Evolutionary conservation across 2,113 vertebrate species (phyloP).

Genomic region (Larimichthys polyactis): DNA sequence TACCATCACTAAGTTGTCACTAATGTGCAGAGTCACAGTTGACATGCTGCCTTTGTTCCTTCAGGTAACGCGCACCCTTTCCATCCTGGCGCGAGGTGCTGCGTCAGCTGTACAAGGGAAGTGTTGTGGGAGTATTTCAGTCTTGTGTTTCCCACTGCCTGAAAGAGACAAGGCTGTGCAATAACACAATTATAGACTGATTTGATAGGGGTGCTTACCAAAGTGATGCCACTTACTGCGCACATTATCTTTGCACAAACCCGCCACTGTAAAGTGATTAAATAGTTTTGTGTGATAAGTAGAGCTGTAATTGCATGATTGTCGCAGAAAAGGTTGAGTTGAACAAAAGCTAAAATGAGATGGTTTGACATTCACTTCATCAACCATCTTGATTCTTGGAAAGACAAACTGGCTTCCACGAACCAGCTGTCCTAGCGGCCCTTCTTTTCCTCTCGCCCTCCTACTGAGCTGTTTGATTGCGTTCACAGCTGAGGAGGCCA

Average conservation of each 20-base stretch:
- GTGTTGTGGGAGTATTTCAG: constrained; percentile 35
- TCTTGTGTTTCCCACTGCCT: constrained; percentile 18
- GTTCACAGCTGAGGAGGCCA: constrained; percentile 60
- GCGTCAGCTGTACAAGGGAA: constrained; percentile 43
- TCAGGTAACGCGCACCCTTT: constrained; percentile 29
- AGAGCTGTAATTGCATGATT: background rate
- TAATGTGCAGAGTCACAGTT: constrained; percentile 34
- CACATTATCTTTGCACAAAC: background rate
- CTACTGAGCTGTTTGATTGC: constrained; percentile 74
- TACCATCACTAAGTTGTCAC: constrained; percentile 47
- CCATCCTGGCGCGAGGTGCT: constrained; percentile 53
- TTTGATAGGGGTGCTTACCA: background rate
- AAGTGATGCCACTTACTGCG: background rate
- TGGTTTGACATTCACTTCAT: background rate
- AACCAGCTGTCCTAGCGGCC: constrained; percentile 36
- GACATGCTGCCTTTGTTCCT: constrained; percentile 31
- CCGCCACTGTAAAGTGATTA: background rate
- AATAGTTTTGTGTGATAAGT: background rate
- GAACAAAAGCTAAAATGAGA: too few relatives aligned
- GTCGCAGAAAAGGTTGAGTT: too few relatives aligned
- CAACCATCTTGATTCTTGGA: constrained; percentile 33
- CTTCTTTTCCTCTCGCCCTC: constrained; percentile 50
- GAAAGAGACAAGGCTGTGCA: background rate
- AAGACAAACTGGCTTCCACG: background rate
- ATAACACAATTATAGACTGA: constrained; percentile 2